Evolutionary conservation across 2,797 vertebrate species (phyloP).

Genomic region (Crax fasciolata): DNA sequence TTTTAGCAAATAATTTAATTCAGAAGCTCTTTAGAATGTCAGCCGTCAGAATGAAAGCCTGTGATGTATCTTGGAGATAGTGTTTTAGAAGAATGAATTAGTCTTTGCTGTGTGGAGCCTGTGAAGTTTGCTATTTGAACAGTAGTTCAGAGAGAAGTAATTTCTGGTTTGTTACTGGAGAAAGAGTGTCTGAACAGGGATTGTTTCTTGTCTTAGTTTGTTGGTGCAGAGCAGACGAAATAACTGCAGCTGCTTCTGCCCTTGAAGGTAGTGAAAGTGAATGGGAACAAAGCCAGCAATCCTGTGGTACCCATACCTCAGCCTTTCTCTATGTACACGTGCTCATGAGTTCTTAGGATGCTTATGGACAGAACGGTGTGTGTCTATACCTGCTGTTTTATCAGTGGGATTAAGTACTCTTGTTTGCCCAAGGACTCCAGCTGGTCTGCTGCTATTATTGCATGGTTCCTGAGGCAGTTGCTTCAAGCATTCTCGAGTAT

Average conservation of each 20-base stretch:
- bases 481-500: not conserved
- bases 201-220: constrained; percentile 10
- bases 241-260: constrained; percentile 9
- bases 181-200: constrained; percentile 5
- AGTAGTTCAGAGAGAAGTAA: constrained; percentile 42
- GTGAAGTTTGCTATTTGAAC: constrained; percentile 40
- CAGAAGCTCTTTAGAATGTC: constrained; percentile 66
- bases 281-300: not conserved
- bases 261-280: not conserved
- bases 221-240: not conserved
- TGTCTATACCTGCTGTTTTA: not conserved
- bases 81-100: constrained; percentile 32
- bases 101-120: constrained; percentile 15
- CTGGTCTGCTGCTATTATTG: not conserved
- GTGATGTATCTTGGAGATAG: constrained; percentile 48
- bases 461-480: not conserved
- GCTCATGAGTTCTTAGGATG: not conserved
- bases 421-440: not conserved
- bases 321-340: not conserved
- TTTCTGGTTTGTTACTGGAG: constrained; percentile 29
- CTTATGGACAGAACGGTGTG: not conserved
- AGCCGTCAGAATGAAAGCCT: constrained; percentile 21
- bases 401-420: not conserved
- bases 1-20: constrained; percentile 77
- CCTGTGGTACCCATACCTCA: not conserved